These are phyloP conservation scores for Mustelus asterias DNA, from an alignment of 2,113 vertebrate species.

Conservation along the genomic window DNA sequence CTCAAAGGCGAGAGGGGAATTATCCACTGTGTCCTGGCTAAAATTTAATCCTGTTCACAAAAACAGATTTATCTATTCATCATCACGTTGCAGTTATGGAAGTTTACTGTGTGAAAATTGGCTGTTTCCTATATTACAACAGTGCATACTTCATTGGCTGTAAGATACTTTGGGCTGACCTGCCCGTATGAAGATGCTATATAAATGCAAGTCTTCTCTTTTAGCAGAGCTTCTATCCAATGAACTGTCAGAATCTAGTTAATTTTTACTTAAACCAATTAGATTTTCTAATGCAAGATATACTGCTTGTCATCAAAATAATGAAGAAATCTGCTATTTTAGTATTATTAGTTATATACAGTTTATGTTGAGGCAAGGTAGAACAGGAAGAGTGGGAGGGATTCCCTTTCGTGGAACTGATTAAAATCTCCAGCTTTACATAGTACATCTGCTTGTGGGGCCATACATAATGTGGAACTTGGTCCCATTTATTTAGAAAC, in stretches of 20 bases:
- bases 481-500: too few relatives aligned
- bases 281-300: not conserved
- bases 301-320: not conserved
- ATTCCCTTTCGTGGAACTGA: not conserved
- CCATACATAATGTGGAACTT: too few relatives aligned
- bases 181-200: not conserved
- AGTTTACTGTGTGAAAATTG: not conserved
- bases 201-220: too few relatives aligned
- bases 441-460: too few relatives aligned
- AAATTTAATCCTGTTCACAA: too few relatives aligned
- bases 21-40: too few relatives aligned
- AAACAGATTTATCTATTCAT: not conserved
- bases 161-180: not conserved
- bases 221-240: too few relatives aligned
- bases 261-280: too few relatives aligned
- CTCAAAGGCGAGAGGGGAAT: too few relatives aligned
- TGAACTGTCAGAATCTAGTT: too few relatives aligned
- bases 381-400: not conserved
- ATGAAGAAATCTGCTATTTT: not conserved
- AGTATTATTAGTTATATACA: not conserved
- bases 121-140: not conserved
- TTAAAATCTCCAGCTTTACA: not conserved
- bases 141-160: not conserved
- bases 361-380: not conserved
- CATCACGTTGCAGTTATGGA: not conserved